Evolutionary conservation across 2,797 vertebrate genomes (phyloP).

Genomic region (Oophaga sylvatica): DNA sequence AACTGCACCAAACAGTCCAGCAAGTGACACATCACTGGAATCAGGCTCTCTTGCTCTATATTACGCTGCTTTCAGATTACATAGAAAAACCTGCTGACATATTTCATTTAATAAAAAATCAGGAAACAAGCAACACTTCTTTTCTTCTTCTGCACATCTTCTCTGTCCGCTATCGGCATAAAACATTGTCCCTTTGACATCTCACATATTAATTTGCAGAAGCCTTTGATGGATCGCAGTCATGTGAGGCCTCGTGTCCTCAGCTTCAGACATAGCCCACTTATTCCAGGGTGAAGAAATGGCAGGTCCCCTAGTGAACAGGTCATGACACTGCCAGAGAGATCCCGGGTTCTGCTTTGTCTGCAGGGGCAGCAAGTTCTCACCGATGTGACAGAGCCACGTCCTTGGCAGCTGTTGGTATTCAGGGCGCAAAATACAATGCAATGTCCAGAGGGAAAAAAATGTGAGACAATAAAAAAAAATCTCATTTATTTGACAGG

Average conservation of each 20-base stretch:
- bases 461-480: conserved; percentile 47
- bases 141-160: neutral
- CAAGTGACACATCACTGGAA: too few relatives aligned
- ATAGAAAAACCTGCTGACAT: too few relatives aligned
- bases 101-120: too few relatives aligned
- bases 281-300: conserved; percentile 30
- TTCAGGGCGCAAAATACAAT: conserved; percentile 59
- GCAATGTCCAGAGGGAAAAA: conserved; percentile 45
- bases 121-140: too few relatives aligned
- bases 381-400: conserved; percentile 49
- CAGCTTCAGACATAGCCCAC: conserved; percentile 24
- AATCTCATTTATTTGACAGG: conserved; percentile 58
- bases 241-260: conserved; percentile 23
- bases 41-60: too few relatives aligned
- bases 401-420: conserved; percentile 58
- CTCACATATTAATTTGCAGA: conserved; percentile 25
- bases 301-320: conserved; percentile 42
- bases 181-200: conserved; percentile 1
- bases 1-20: too few relatives aligned
- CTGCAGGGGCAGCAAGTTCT: conserved; percentile 29
- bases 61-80: too few relatives aligned
- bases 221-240: neutral
- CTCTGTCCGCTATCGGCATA: neutral
- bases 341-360: conserved; percentile 1
- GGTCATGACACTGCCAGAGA: conserved; percentile 46